Evolutionary conservation across 1,140 invertebrate genomes (phyloP), one percentile per base, ranked within the genome.

Genomic region (Andrena cerasifolii): DNA sequence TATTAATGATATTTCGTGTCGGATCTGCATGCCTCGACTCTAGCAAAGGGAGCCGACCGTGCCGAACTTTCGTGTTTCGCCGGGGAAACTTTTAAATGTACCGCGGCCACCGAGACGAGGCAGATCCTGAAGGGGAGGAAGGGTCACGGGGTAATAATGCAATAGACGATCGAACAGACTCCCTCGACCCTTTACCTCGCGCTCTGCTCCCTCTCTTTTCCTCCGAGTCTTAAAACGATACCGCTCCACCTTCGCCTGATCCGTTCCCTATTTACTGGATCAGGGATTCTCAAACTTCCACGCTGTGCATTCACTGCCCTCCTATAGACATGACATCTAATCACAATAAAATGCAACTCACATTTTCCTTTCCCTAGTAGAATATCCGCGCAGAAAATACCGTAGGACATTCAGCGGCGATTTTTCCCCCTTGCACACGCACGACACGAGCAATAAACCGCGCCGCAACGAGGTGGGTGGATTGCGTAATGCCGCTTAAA

Each of bases 1-100:
- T 91, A 91, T 92, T 91, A 92, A 91, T 91, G 84, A 91, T 89
- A 88, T 89, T 90, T 89, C 89, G 82, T 88, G 87, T 88, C 83
- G 86, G 89, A 90, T 91, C 88, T 90, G 91, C 90, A 90, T 89
- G 87, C 88, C 86, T 79, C 80, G 86, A 71, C 58, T 78, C 79
- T 73, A 76, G 58, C 54, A 81, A 85, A 86, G 83, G 86, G 70
- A 65, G 79, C 85, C 87, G 86, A 76, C 80, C 76, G 49, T 49
- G 70, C 78, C 78, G 56, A 71, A 82, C 75, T 87, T 83, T 85
- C 78, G 77, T 82, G 82, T 82, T 79, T 63, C 58, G 70, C 51
- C 62, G 28, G 49, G 18, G 47, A 65, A 49, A 73, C 47, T 82
- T 74, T 79, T 67, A 72, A 68, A 67, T n/a, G 40, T 28, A 45